Conservation (phyloP, 2,888 invertebrate species). For the Drosophila incognita region DNA sequence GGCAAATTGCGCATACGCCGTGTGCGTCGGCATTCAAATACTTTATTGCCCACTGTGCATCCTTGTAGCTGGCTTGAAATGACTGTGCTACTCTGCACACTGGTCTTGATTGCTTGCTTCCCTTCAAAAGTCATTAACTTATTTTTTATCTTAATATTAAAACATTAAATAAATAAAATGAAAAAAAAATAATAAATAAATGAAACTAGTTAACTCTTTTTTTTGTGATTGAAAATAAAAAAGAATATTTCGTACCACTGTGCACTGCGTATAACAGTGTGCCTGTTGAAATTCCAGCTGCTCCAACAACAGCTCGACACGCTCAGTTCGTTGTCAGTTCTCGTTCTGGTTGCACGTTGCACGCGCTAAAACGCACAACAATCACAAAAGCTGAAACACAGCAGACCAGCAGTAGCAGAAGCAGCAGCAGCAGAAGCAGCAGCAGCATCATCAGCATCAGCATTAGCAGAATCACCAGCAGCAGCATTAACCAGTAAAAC, state of each 20-base stretch:
- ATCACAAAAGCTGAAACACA: conserved; percentile 1
- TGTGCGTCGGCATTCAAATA: conserved; percentile 52
- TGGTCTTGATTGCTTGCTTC: not conserved
- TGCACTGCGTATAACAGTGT: conserved; percentile 65
- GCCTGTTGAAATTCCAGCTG: conserved; percentile 62
- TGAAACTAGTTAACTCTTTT: too few relatives aligned
- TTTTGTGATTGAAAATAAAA: too few relatives aligned
- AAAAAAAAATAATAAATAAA: too few relatives aligned
- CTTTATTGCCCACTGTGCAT: conserved; percentile 64
- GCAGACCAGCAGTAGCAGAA: conserved; percentile 16
- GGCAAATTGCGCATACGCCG: conserved; percentile 73
- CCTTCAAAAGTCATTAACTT: not conserved
- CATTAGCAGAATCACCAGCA: not conserved
- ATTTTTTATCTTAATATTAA: not conserved
- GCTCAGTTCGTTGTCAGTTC: conserved; percentile 74
- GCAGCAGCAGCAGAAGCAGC: not conserved
- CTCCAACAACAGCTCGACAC: conserved; percentile 55
- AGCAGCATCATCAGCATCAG: conserved; percentile 12
- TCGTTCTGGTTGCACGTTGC: conserved; percentile 67
- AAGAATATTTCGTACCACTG: not conserved
- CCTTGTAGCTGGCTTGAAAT: conserved; percentile 4
- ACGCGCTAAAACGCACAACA: conserved; percentile 51
- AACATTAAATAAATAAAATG: not conserved
- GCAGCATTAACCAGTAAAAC: conserved; percentile 6
- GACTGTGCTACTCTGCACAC: conserved; percentile 47